Evolutionary conservation across 2,797 vertebrate species (phyloP), one percentile per base, ranked within the genome.

Genomic region (Botia kubotai): DNA sequence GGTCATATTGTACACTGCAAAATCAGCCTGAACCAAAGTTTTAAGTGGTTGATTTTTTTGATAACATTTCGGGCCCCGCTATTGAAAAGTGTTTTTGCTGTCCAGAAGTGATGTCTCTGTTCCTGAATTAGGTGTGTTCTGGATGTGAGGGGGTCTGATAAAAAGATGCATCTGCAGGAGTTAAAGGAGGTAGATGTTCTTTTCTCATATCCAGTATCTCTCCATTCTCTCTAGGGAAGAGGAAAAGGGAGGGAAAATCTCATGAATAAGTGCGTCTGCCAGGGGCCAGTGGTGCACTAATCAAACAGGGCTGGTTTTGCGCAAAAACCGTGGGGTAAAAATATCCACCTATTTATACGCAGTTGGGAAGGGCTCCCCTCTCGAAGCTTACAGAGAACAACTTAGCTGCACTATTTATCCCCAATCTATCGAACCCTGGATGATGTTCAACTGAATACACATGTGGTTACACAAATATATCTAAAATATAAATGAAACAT

Each of bases 251-350:
- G 63, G 68, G 68, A 65, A 36, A 74, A 69, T 60, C 71, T 78
- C 48, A 29, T 53, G 79, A 72, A 69, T 23, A 70, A 68, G 70
- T 83, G 68, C 63, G 78, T 66, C 77, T 92, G 93, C 92, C 93
- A 93, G 89, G 89, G 89, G 91, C 81, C 91, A 89, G 87, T 91
- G 89, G 92, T 90, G 89, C 86, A 92, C 91, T 93, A 92, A 93
- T 93, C 94, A 93, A 92, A 93, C 91, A 89, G 87, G 91, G 91
- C 92, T 92, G 91, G 91, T 90, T 94, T 93, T 93, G 92, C 92
- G 92, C 88, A 73, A 50, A 94, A 93, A 93, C 90, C 85, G 77
- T 77, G 73, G 86, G 87, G 90, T 94, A 94, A 94, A 95, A 95
- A 95, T 94, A 95, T 91, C 91, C 91, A 87, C 88, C 90, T 93